phyloP scores from a whole-genome alignment of 2,113 vertebrate species.

The Dicrurus megarhynchus region DNA sequence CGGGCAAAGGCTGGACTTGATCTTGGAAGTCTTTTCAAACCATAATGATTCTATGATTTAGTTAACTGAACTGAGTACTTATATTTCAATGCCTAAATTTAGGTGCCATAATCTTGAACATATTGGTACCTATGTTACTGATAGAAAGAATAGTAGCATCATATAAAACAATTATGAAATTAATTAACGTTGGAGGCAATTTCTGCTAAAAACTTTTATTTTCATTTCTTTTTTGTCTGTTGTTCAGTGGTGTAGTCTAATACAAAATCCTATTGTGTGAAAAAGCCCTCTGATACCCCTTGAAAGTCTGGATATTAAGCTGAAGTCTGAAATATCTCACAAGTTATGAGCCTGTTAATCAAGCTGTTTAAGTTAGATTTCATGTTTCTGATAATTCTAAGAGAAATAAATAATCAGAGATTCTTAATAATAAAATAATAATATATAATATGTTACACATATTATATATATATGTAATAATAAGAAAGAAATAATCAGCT shows the following conservation, averaged over 20 bases:
- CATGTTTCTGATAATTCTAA: background rate
- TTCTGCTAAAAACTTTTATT: background rate
- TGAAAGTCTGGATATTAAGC: background rate
- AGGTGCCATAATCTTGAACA: background rate
- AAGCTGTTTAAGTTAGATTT: background rate
- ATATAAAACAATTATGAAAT: background rate
- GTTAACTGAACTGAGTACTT: background rate
- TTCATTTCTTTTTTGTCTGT: background rate
- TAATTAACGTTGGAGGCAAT: background rate
- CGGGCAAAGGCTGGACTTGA: background rate
- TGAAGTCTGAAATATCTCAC: background rate
- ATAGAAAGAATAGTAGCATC: background rate
- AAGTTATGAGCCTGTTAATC: background rate
- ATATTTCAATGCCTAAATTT: background rate
- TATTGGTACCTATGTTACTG: background rate
- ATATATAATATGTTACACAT: too few species aligned
- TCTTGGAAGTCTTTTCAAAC: background rate
- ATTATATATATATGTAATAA: background rate
- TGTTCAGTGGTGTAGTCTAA: background rate
- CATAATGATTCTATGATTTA: background rate
- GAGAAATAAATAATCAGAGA: background rate
- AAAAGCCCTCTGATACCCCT: background rate
- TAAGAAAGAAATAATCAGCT: background rate
- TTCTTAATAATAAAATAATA: background rate
- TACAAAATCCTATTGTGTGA: background rate